These are phyloP conservation scores for Chlorops oryzae DNA, from an alignment of 1,140 invertebrate species.

Conservation along the genomic window DNA sequence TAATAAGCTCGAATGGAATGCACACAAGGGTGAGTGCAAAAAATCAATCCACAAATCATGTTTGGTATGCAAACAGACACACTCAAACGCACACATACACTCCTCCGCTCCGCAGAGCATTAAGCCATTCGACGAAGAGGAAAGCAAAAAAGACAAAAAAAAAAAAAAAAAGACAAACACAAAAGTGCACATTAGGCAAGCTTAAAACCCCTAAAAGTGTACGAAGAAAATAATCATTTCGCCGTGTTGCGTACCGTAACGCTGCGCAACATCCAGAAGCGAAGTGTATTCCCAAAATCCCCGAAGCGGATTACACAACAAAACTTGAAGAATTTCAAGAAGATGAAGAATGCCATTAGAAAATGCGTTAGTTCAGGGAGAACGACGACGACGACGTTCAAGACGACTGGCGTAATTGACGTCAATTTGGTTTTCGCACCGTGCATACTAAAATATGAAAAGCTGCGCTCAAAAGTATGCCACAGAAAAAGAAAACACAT, in stretches of 20 bases:
- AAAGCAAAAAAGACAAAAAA: constrained; percentile 2
- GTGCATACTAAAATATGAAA: constrained; percentile 35
- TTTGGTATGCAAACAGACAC: constrained; percentile 11
- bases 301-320: constrained; percentile 46
- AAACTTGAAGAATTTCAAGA: too few species aligned
- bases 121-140: neutral
- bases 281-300: constrained; percentile 43
- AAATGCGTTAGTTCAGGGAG: too few species aligned
- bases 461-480: neutral
- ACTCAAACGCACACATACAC: neutral
- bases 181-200: constrained; percentile 5
- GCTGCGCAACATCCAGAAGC: too few species aligned
- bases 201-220: neutral
- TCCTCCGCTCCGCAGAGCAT: neutral
- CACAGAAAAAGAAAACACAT: neutral
- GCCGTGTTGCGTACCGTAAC: too few species aligned
- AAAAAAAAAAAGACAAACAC: constrained; percentile 4
- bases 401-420: constrained; percentile 38
- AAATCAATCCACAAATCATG: constrained; percentile 14
- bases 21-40: constrained; percentile 3
- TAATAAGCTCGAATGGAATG: constrained; percentile 1
- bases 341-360: too few species aligned
- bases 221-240: constrained; percentile 10
- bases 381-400: too few species aligned
- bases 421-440: constrained; percentile 48